Conservation (phyloP, 2,797 vertebrate species). For the Caiman crocodilus region DNA sequence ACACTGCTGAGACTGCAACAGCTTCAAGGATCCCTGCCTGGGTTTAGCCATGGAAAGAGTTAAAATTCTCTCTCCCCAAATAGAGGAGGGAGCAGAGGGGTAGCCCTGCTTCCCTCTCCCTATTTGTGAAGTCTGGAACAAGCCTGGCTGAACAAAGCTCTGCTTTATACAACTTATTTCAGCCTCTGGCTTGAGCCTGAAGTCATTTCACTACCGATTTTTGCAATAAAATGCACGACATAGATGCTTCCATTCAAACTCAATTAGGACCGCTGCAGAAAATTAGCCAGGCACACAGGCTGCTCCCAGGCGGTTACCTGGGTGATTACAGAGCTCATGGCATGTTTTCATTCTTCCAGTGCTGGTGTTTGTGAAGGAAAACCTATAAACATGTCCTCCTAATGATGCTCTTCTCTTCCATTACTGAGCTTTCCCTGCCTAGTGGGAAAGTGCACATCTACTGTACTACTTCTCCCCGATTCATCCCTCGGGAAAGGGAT, state of each 20-base stretch:
- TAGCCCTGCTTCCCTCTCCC: not conserved
- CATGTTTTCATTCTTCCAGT: accelerated
- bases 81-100: not conserved
- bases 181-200: not conserved
- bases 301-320: not conserved
- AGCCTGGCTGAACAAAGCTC: not conserved
- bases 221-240: not conserved
- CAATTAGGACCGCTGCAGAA: not conserved
- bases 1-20: not conserved
- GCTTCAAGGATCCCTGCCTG: not conserved
- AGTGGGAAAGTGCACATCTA: not conserved
- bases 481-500: too few species aligned
- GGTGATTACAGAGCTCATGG: not conserved
- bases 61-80: not conserved
- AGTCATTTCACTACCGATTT: not conserved
- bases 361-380: not conserved
- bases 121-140: not conserved
- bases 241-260: not conserved
- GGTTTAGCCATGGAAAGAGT: not conserved
- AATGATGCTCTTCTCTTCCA: accelerated
- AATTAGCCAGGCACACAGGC: not conserved
- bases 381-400: not conserved
- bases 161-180: not conserved
- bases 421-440: not conserved
- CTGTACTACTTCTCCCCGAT: not conserved